These are phyloP conservation scores for Eumerus sabulonum DNA, from an alignment of 2,888 invertebrate genomes.

Conservation along the genomic window DNA sequence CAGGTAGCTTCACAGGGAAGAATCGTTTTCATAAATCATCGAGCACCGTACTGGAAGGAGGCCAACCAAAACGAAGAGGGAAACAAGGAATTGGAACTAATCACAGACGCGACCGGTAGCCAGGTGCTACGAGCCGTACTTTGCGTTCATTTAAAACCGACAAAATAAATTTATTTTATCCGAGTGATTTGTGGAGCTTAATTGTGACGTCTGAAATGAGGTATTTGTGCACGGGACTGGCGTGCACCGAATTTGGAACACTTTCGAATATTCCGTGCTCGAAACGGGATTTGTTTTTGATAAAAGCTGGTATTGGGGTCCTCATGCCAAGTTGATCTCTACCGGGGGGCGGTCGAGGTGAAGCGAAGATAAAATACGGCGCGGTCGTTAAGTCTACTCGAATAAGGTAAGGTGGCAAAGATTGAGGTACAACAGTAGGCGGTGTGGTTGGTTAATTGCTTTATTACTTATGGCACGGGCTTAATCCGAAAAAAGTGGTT, in stretches of 20 bases:
- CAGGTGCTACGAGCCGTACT: not conserved
- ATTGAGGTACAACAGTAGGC: no score
- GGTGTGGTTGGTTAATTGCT: no score
- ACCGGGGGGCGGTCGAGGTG: no score
- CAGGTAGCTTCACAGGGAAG: constrained; percentile 60
- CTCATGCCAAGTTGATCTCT: no score
- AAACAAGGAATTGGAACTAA: no score
- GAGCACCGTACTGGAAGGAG: constrained; percentile 5
- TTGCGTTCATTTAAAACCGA: constrained; percentile 11
- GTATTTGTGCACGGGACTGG: not conserved
- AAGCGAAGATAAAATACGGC: no score
- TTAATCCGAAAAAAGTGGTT: no score
- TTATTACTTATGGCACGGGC: no score
- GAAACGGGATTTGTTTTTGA: constrained; percentile 22
- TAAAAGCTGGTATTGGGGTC: not conserved
- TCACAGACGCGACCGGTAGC: not conserved
- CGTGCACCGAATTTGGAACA: constrained; percentile 29
- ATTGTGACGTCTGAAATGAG: constrained; percentile 16
- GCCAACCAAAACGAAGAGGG: no score
- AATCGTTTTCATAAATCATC: constrained; percentile 61
- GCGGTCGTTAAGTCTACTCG: no score
- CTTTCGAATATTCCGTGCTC: constrained; percentile 55
- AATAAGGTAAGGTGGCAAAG: no score
- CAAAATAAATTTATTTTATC: constrained; percentile 30
- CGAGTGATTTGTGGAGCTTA: constrained; percentile 42